A percentile compares a stretch with the other conserved stretches of the same genome.
These are phyloP conservation scores for Caloenas nicobarica DNA, from an alignment of 2,113 vertebrate species.

Conservation along the genomic window DNA sequence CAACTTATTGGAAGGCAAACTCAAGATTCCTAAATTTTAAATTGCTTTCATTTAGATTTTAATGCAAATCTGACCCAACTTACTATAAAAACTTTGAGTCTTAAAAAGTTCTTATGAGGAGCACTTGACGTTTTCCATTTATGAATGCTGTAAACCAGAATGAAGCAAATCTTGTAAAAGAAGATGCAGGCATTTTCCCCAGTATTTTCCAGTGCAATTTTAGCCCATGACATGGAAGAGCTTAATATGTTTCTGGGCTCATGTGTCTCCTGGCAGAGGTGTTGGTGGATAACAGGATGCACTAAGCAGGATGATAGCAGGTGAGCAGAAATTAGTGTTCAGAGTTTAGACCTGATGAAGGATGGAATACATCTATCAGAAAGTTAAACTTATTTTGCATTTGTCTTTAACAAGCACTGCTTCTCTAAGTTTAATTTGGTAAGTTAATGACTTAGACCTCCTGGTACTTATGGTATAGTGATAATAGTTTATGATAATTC, in stretches of 20 bases:
- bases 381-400: not conserved
- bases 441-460: not conserved
- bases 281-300: not conserved
- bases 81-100: not conserved
- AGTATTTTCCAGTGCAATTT: not conserved
- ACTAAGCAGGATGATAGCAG: not conserved
- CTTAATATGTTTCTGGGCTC: not conserved
- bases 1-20: not conserved
- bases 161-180: not conserved
- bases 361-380: not conserved
- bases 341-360: not conserved
- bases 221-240: not conserved
- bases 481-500: not conserved
- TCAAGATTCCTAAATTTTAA: not conserved
- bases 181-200: not conserved
- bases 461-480: not conserved
- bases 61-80: not conserved
- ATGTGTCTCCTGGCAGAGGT: not conserved
- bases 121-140: not conserved
- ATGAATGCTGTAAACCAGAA: not conserved
- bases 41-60: not conserved
- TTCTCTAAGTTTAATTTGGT: not conserved
- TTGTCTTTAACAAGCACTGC: not conserved
- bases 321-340: not conserved
- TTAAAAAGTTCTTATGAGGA: accelerated